These are phyloP conservation scores for Pomatostomus ruficeps DNA, from an alignment of 2,113 vertebrate species.

Conservation along the genomic window DNA sequence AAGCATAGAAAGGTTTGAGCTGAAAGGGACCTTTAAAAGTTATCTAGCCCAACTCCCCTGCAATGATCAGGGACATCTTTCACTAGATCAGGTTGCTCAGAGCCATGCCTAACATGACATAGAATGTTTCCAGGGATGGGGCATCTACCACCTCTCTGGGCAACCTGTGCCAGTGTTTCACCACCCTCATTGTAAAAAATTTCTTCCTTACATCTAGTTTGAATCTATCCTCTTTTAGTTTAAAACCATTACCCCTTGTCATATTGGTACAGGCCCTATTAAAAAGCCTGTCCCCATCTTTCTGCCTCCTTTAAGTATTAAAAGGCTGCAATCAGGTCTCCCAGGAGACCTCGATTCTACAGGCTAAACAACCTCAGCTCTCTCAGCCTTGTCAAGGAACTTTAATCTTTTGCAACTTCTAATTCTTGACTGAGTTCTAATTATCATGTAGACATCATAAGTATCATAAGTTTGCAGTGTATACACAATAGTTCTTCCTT, in stretches of 20 bases:
- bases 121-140: too few species aligned
- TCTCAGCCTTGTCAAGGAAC: constrained; percentile 21
- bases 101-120: too few species aligned
- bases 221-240: neutral
- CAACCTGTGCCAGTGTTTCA: too few species aligned
- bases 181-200: too few species aligned
- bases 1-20: neutral
- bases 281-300: neutral
- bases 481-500: constrained; percentile 21
- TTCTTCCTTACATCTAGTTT: neutral
- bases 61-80: neutral
- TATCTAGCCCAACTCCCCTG: neutral
- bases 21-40: neutral
- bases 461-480: constrained; percentile 23
- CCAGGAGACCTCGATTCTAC: neutral
- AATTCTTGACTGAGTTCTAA: constrained; percentile 56
- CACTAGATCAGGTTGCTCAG: neutral
- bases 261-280: neutral
- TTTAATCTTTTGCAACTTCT: constrained; percentile 18
- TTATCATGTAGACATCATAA: constrained; percentile 1
- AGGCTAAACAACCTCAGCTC: neutral
- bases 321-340: neutral
- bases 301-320: neutral
- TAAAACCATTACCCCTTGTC: neutral
- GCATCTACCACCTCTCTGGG: too few species aligned